Base-by-base conservation (phyloP, 2,797 vertebrate species). In the Helostoma temminkii region DNA sequence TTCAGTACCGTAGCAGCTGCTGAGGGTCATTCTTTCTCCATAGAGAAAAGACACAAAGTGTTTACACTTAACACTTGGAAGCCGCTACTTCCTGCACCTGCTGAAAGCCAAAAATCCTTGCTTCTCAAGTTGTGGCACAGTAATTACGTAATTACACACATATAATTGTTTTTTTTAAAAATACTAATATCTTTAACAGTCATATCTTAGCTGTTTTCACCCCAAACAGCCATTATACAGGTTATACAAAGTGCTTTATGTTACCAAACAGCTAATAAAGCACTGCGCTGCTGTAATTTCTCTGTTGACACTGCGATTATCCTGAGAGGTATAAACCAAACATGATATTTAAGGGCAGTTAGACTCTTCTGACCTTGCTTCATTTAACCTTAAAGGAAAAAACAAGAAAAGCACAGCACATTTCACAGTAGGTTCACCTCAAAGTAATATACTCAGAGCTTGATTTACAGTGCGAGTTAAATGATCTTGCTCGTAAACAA, bases 291-390 rank as follows among this genome's bases (percentile, higher is more conserved):
- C 19, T 55, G 70, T 5, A 4, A 59, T 6, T 39, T 41, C 50
- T 78, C 7, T 77, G 50, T 79, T 88, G 71, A 74, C 78, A 14
- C 42, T 63, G 43, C 22, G 45, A 32, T 80, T 75, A 73, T 74
- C 26, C 37, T 48, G 42, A 71, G 58, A 64, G 28, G 26, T 19
- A 60, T 69, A 79, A 76, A 47, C 7, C 32, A 79, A 71, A 76
- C 66, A 54, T 32, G 55, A 49, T 47, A 71, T 61, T 30, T 72
- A 9, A 46, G 19, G 19, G 10, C 26, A 41, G 37, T 43, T 30
- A 18, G 55, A 18, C 39, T 46, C 21, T 39, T 30, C 12, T 67
- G 71, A 52, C 43, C 64, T 57, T 48, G 36, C 26, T 42, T 53
- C 26, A 47, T 52, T 71, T 55, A 24, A 54, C 28, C 24, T 39